Percentiles rank a stretch among this genome's conserved stretches.
These are phyloP conservation scores for Cyclargus thomasi DNA, from an alignment of 1,140 invertebrate genomes.

Conservation along the genomic window DNA sequence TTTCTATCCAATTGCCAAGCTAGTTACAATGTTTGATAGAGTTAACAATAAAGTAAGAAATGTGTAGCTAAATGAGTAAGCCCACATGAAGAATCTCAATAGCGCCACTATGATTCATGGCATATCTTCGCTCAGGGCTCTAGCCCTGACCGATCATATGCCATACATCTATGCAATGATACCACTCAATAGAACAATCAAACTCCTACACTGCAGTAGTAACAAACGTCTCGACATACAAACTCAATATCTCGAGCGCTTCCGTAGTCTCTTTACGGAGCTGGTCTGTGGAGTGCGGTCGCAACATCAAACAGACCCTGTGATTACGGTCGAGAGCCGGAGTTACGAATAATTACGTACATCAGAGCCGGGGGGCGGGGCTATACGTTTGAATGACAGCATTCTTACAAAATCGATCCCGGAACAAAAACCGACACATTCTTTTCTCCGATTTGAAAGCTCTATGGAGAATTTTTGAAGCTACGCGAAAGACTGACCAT, in stretches of 20 bases:
- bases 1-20: too few relatives aligned
- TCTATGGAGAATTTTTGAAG: background rate
- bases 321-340: constrained; percentile 42
- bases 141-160: too few relatives aligned
- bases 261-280: constrained; percentile 14
- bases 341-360: constrained; percentile 50
- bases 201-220: background rate
- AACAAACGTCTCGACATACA: background rate
- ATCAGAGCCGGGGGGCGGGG: constrained; percentile 35
- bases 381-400: constrained; percentile 46
- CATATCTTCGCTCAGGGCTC: background rate
- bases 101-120: background rate
- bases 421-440: background rate
- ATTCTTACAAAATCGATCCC: constrained; percentile 28
- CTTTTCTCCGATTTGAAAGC: background rate
- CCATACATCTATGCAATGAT: background rate
- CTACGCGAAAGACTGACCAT: too few relatives aligned
- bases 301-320: constrained; percentile 47
- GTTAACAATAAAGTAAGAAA: too few relatives aligned
- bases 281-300: constrained; percentile 20
- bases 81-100: background rate
- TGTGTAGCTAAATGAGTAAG: too few relatives aligned
- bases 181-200: background rate
- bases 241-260: constrained; percentile 3
- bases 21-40: too few relatives aligned